phyloP scores from a whole-genome alignment of 2,113 vertebrate genomes.

The Protobothrops flavoviridis region DNA sequence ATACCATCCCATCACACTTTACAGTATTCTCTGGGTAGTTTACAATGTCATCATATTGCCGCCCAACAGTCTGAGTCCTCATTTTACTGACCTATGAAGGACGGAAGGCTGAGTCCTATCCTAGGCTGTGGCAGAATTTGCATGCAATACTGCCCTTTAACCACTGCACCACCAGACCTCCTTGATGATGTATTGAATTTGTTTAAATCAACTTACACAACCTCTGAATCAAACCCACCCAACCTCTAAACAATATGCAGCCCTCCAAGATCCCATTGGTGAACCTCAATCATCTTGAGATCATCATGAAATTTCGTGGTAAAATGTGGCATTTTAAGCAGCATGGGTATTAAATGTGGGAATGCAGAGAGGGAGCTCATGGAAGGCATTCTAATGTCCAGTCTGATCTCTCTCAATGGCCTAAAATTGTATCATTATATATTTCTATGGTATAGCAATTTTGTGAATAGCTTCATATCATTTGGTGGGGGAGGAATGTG shows the following conservation, averaged over 20 bases:
- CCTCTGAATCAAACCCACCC: background rate
- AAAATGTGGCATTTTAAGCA: background rate
- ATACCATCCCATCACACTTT: background rate
- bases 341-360: background rate
- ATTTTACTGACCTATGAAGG: background rate
- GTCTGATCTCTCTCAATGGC: background rate
- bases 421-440: background rate
- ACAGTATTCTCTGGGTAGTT: background rate
- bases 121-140: background rate
- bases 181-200: background rate
- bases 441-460: background rate
- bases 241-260: background rate
- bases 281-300: background rate
- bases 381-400: background rate
- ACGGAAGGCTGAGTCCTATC: background rate
- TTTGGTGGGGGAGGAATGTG: background rate
- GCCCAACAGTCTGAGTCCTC: background rate
- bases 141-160: background rate
- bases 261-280: background rate
- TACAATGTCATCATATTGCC: background rate
- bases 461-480: background rate
- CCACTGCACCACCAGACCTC: background rate
- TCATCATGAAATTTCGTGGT: background rate
- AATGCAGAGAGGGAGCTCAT: background rate
- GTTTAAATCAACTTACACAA: background rate